These are phyloP conservation scores for Hyphantria cunea DNA, from an alignment of 1,140 invertebrate species.

Conservation along the genomic window DNA sequence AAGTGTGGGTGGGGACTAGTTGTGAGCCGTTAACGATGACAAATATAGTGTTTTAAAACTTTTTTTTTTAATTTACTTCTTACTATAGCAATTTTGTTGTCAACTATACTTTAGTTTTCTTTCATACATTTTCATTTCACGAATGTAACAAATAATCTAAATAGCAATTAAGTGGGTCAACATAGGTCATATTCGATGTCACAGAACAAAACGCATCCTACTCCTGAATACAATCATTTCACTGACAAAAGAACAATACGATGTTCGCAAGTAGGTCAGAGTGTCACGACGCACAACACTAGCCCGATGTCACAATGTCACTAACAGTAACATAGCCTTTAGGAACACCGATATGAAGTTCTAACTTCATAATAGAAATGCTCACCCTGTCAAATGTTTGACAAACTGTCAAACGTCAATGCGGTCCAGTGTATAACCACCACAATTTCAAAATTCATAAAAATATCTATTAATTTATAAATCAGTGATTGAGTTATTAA, in stretches of 20 bases:
- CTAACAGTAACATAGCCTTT: slow-evolving; percentile 23
- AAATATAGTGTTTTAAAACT: too few species aligned
- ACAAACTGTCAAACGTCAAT: slow-evolving; percentile 11
- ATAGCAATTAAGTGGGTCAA: slow-evolving; percentile 1
- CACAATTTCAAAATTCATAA: slow-evolving; percentile 1
- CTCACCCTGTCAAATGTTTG: slow-evolving; percentile 20
- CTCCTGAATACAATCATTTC: slow-evolving; percentile 28
- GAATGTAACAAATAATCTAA: background rate
- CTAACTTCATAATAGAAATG: slow-evolving; percentile 26
- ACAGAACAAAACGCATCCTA: slow-evolving; percentile 11
- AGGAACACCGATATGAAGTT: slow-evolving; percentile 20
- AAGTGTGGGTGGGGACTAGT: too few species aligned
- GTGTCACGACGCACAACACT: slow-evolving; percentile 38
- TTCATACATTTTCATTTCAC: too few species aligned
- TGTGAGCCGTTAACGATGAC: too few species aligned
- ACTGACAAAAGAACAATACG: slow-evolving; percentile 50
- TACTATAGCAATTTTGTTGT: too few species aligned
- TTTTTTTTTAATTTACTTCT: too few species aligned
- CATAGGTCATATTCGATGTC: slow-evolving; percentile 18
- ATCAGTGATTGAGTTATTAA: slow-evolving; percentile 25
- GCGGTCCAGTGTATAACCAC: slow-evolving; percentile 22
- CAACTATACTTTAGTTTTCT: too few species aligned
- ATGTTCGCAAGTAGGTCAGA: slow-evolving; percentile 46
- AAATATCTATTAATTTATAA: slow-evolving; percentile 1
- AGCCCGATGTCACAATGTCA: slow-evolving; percentile 44